Base-by-base conservation (phyloP, 2,113 vertebrate species). In the Peucedramus taeniatus region DNA sequence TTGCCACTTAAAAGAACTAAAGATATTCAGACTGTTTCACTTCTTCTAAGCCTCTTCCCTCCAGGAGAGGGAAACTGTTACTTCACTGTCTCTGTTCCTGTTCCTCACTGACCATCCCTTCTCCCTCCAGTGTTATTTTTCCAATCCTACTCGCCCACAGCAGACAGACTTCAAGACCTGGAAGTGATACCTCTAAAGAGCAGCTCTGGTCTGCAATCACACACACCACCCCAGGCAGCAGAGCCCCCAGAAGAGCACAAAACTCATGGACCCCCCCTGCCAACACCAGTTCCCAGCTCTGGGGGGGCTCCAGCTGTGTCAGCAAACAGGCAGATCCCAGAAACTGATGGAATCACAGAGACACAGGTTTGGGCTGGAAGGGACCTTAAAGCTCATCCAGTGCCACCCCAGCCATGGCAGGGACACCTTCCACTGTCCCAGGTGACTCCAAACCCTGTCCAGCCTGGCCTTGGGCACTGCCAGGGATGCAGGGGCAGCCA, bases 381-480 rank as follows among this genome's bases (percentile, higher is more conserved):
- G 17, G 11, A 54, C 3, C 9, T 11, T 20, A 24, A 59, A 59
- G 10, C 8, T 13, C 28, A 39, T 5, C 77, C 8, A 2, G 10
- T 51, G 33, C 27, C 50, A 57, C 17, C 22, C 5, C 20, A 57
- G 17, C 8, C 35, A 31, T 2, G 11, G 44, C 26, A 72, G 26
- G 35, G 66, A 44, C 59, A 28, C 18, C 15, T 89, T 1, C 27
- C 51, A 24, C 37, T 7, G 1, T 0, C 5, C 30, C 51, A 66
- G 19, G 15, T 0, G 10, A 31, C 15, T 65, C 68, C 66, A 8
- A 56, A 7, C 17, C 7, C 20, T 0, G 0, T 64, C 50, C 66
- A 72, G 0, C 65, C 56, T 14, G 30, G 7, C 15, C 40, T 49
- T 0, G 68, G 1, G 0, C 42, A 50, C 15, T 37, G 0, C 5